phyloP scores from a whole-genome alignment of 2,888 invertebrate species.

The Flexamia atlantica region DNA sequence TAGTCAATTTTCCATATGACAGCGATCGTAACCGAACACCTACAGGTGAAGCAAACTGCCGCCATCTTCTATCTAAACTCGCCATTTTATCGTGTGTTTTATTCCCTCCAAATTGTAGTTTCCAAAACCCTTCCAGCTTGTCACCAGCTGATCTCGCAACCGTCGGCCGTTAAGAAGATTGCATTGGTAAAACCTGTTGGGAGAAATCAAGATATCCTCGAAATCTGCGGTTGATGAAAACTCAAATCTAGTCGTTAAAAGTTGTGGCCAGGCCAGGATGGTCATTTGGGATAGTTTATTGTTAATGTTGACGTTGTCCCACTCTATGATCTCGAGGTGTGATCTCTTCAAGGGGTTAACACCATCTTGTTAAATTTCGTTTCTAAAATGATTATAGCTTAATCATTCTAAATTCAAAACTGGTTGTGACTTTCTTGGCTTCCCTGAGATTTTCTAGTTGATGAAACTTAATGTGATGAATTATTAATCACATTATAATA shows the following conservation, averaged over 20 bases:
- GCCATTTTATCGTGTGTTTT: conserved; percentile 13
- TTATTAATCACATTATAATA: no score
- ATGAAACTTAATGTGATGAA: no score
- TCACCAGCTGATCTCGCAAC: conserved; percentile 7
- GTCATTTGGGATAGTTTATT: conserved; percentile 19
- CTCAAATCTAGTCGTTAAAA: conserved; percentile 35
- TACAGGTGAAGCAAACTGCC: no score
- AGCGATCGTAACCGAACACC: conserved; percentile 12
- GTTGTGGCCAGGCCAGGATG: background rate
- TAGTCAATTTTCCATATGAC: background rate
- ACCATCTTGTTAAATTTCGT: no score
- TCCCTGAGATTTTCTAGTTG: no score
- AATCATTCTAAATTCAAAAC: no score
- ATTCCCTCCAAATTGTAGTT: background rate
- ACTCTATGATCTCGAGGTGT: background rate
- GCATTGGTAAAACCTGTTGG: conserved; percentile 18
- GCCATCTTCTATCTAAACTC: background rate
- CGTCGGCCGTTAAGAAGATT: conserved; percentile 9
- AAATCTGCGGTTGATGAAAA: conserved; percentile 12
- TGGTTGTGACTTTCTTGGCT: no score
- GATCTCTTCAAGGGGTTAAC: background rate
- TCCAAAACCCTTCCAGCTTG: conserved; percentile 18
- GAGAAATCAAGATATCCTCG: conserved; percentile 41
- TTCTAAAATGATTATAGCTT: no score
- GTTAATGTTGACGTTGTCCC: conserved; percentile 22